Conservation (phyloP, 2,888 invertebrate species). For the Melanargia galathea region DNA sequence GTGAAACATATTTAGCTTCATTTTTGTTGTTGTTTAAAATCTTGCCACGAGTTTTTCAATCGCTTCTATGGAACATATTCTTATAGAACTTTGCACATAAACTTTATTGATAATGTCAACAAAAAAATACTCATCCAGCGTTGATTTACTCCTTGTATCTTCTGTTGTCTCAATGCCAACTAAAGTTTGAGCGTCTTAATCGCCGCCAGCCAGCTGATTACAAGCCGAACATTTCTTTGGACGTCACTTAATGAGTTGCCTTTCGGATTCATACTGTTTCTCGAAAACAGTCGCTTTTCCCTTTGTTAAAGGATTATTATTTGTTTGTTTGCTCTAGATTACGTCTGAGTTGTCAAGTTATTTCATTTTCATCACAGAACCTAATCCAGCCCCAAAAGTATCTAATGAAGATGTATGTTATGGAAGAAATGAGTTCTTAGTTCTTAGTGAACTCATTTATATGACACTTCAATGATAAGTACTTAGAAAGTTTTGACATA, state of each 20-base stretch:
- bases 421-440: no score
- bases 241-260: slow-evolving; percentile 66
- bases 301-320: slow-evolving; percentile 24
- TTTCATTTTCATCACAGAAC: neutral
- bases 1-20: no score
- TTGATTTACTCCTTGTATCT: slow-evolving; percentile 40
- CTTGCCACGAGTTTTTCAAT: no score
- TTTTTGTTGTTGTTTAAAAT: no score
- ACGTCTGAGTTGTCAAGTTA: neutral
- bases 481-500: no score
- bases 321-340: slow-evolving; percentile 8
- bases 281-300: slow-evolving; percentile 47
- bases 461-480: no score
- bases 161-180: slow-evolving; percentile 62
- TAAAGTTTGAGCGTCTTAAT: slow-evolving; percentile 72
- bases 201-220: slow-evolving; percentile 72
- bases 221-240: slow-evolving; percentile 63
- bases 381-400: no score
- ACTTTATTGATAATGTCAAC: no score
- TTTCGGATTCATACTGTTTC: slow-evolving; percentile 60
- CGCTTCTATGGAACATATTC: no score
- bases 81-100: no score
- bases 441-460: no score
- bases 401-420: no score
- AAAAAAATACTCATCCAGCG: neutral